Base-by-base conservation (phyloP, 2,888 invertebrate species). In the Leucophenga maculata region DNA sequence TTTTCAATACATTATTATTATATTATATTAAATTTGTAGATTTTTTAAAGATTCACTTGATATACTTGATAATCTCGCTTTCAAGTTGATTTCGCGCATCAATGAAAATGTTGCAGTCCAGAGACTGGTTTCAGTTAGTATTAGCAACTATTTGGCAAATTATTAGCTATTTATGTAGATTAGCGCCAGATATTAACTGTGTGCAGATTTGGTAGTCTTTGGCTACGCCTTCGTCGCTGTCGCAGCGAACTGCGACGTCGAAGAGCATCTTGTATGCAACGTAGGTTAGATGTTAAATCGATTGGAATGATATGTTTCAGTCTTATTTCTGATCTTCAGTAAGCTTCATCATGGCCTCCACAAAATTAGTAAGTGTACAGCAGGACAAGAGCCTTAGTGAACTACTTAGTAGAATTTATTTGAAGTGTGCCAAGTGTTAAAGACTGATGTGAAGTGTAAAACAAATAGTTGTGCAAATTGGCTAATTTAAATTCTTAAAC, bases 311-410 rank as follows among this genome's bases (percentile, higher is more conserved):
- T 6, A 74, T 72, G 69, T 66, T 73, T 86, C 79, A 86, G 86
- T 86, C 77, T 81, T 77, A 75, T 67, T 84, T 78, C 75, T 77
- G 78, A 81, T 83, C 79, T 86, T 78, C 75, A 80, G 62, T 77
- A 66, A 73, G 81, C 78, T 78, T 78, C 79, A 82, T 72, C 77
- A 86, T 86, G 86, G 72, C 78, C 67, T 82, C 86, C 68, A 76
- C 78, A 44, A 84, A 86, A 77, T 77, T 86, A 79, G 86, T 86
- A 70, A 85, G 86, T 78, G 69, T 18, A 0, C 39, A 26, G 50
- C 59, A 60, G 44, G 68, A 22, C 26, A 13, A 3, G 4, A 26
- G 26, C 2, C 26, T 26, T 26, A 6, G 39, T 9, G 8, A 39
- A 39, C 8, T 11, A 11, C 8, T 6, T 9, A 39, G 1, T 39